These are phyloP conservation scores for Phanerotoma sp. DNA, from an alignment of 2,888 invertebrate genomes.

Conservation along the genomic window DNA sequence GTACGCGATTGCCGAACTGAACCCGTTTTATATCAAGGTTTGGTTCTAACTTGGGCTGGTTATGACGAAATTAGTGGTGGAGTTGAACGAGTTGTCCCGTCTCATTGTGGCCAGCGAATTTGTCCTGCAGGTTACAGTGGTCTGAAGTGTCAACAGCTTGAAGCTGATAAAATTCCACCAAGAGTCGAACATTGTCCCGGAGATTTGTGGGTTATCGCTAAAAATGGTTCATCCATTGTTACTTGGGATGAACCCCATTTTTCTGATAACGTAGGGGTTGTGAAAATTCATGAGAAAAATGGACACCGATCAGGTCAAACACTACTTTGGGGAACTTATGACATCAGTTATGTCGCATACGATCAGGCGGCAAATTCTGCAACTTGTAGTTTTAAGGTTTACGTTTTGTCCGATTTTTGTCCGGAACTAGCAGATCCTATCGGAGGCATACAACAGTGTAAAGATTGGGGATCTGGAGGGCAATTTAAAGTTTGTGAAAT, in stretches of 20 bases:
- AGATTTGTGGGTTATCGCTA: conserved; percentile 91
- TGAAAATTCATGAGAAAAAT: conserved; percentile 77
- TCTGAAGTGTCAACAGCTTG: conserved; percentile 78
- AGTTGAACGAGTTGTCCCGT: conserved; percentile 88
- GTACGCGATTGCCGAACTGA: conserved; percentile 90
- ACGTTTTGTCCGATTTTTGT: conserved; percentile 88
- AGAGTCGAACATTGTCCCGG: conserved; percentile 89
- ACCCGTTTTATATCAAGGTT: conserved; percentile 82
- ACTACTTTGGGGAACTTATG: conserved; percentile 87
- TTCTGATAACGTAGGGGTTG: conserved; percentile 83
- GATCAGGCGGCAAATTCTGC: conserved; percentile 92
- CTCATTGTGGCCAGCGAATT: conserved; percentile 85
- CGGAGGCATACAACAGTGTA: conserved; percentile 88
- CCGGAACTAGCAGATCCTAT: conserved; percentile 85
- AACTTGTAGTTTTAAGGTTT: conserved; percentile 88
- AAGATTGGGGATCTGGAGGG: conserved; percentile 95
- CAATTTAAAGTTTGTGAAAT: conserved; percentile 96
- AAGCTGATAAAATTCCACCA: conserved; percentile 82
- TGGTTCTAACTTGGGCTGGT: conserved; percentile 90
- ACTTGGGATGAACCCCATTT: conserved; percentile 92
- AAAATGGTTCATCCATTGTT: conserved; percentile 87
- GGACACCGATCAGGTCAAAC: conserved; percentile 88
- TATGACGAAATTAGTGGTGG: conserved; percentile 88
- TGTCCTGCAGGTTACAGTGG: conserved; percentile 89
- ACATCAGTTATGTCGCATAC: conserved; percentile 90